Conservation (phyloP, 1,140 invertebrate species). For the Brachionus plicatilis region DNA sequence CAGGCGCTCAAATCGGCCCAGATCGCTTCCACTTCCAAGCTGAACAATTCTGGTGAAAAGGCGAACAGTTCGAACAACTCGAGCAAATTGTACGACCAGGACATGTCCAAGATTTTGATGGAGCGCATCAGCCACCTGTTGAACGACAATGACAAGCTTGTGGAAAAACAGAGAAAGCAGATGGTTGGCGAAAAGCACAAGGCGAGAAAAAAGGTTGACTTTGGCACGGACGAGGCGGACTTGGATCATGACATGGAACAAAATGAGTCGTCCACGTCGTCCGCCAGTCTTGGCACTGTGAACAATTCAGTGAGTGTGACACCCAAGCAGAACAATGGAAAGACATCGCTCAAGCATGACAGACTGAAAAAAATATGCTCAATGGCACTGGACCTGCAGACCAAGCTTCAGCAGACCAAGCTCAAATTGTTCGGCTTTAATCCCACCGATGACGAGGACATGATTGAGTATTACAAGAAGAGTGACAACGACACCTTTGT, state of each 20-base stretch:
- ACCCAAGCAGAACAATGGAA: background rate
- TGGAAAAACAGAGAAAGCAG: slow-evolving; percentile 13
- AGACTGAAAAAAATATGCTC: slow-evolving; percentile 34
- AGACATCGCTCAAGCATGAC: slow-evolving; percentile 6
- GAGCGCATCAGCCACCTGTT: slow-evolving; percentile 33
- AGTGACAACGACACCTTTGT: background rate
- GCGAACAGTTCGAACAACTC: slow-evolving; percentile 11
- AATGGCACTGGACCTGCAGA: slow-evolving; percentile 35
- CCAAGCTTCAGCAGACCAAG: slow-evolving; percentile 24
- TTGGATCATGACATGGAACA: background rate
- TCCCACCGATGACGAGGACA: slow-evolving; percentile 14
- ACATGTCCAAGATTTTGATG: slow-evolving; percentile 32
- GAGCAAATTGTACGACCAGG: background rate
- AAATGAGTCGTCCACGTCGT: background rate
- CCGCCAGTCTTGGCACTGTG: background rate
- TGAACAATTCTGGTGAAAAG: background rate
- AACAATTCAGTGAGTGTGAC: background rate
- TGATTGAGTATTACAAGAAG: background rate
- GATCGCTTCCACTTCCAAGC: background rate
- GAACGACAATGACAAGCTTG: slow-evolving; percentile 29
- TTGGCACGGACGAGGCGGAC: background rate
- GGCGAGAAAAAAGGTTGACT: background rate
- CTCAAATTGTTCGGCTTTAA: slow-evolving; percentile 36
- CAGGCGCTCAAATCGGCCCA: slow-evolving; percentile 6
- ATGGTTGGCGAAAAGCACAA: background rate